Evolutionary conservation across 2,113 vertebrate genomes (phyloP).

Genomic region (Bos javanicus): DNA sequence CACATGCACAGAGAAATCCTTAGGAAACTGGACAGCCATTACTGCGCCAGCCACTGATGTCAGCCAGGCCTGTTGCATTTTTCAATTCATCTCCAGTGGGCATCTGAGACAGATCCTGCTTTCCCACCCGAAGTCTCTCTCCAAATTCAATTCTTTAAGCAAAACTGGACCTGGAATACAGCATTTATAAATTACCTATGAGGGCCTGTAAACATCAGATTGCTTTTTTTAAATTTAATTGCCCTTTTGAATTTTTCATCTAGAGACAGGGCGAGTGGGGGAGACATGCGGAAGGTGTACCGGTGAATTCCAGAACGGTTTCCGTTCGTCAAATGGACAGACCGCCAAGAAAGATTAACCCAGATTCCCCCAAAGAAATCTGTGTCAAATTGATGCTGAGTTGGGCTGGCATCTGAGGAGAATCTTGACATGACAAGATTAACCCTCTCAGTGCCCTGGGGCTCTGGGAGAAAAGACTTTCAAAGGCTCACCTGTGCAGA

Average conservation of each 20-base stretch:
- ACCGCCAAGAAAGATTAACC: slow-evolving; percentile 75
- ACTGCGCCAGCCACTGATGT: slow-evolving; percentile 55
- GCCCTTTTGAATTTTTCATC: slow-evolving; percentile 83
- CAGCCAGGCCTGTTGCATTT: slow-evolving; percentile 74
- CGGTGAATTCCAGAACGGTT: slow-evolving; percentile 12
- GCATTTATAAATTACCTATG: slow-evolving; percentile 83
- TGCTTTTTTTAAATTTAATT: slow-evolving; percentile 78
- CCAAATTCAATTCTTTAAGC: slow-evolving; percentile 79
- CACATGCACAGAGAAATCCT: neutral
- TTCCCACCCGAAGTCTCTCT: slow-evolving; percentile 57
- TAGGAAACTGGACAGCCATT: neutral
- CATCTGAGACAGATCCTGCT: slow-evolving; percentile 47
- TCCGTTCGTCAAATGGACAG: slow-evolving; percentile 77
- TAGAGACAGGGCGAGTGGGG: neutral
- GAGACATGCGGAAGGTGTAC: slow-evolving; percentile 38
- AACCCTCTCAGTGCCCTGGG: slow-evolving; percentile 69
- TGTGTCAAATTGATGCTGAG: slow-evolving; percentile 81
- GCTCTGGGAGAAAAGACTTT: slow-evolving; percentile 65
- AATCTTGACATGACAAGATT: slow-evolving; percentile 76
- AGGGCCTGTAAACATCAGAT: slow-evolving; percentile 78
- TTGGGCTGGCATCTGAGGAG: slow-evolving; percentile 77
- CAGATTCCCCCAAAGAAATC: slow-evolving; percentile 80
- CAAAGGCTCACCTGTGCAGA: slow-evolving; percentile 46
- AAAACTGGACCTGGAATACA: slow-evolving; percentile 59
- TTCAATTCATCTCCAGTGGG: slow-evolving; percentile 69